A percentile compares a stretch with the other conserved stretches of the same genome.
Evolutionary conservation across 2,797 vertebrate species (phyloP).

Genomic region (Zenarchopterus dispar): DNA sequence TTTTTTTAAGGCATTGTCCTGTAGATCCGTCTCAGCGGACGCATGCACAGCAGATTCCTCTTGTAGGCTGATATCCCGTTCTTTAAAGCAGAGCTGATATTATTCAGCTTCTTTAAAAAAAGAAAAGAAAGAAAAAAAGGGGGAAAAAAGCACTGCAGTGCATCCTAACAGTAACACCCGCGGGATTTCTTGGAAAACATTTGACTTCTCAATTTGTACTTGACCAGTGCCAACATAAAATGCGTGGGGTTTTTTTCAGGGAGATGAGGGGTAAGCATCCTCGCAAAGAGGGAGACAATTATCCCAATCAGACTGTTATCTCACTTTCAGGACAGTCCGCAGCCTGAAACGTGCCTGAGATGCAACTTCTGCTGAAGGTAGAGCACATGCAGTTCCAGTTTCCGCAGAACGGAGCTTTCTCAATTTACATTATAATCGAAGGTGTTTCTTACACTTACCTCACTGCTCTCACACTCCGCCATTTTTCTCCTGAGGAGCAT

Average conservation of each 20-base stretch:
- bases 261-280: neutral
- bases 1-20: neutral
- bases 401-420: neutral
- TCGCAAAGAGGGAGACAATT: conserved; percentile 5
- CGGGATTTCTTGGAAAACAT: too few relatives aligned
- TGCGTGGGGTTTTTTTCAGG: too few relatives aligned
- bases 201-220: too few relatives aligned
- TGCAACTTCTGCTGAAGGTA: conserved; percentile 42
- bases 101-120: neutral
- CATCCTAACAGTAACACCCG: neutral
- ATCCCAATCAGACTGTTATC: conserved; percentile 3
- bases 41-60: neutral
- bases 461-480: conserved; percentile 93
- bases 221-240: neutral
- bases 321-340: conserved; percentile 12
- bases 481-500: conserved; percentile 97
- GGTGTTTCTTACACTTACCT: conserved; percentile 85
- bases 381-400: conserved; percentile 3
- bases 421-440: conserved; percentile 18
- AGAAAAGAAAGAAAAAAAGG: too few relatives aligned
- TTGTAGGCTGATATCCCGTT: neutral
- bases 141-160: neutral
- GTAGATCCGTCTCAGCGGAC: neutral
- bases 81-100: conserved; percentile 7
- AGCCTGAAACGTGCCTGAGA: conserved; percentile 16